Evolutionary conservation across 1,140 invertebrate genomes (phyloP).

Genomic region (Charaxes varanes): DNA sequence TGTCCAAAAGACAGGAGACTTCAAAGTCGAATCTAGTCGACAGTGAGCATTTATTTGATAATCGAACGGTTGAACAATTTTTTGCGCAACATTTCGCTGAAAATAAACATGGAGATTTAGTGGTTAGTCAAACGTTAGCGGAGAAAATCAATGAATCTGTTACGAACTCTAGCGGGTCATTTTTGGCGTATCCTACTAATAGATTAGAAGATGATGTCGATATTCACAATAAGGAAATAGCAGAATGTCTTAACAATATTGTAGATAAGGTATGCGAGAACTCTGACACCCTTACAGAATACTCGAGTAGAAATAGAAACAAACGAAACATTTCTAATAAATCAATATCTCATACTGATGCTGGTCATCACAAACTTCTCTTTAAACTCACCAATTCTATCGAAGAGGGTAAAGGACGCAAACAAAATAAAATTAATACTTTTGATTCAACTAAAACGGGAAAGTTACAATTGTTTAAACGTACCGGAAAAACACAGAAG

Average conservation of each 20-base stretch:
- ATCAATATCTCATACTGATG: too few species aligned
- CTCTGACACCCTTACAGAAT: slow-evolving; percentile 34
- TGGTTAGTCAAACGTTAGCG: slow-evolving; percentile 42
- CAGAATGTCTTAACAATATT: slow-evolving; percentile 42
- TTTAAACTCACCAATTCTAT: too few species aligned
- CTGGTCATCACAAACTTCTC: too few species aligned
- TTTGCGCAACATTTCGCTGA: slow-evolving; percentile 41
- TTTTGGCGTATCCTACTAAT: too few species aligned
- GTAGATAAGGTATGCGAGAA: slow-evolving; percentile 46
- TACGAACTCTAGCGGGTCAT: slow-evolving; percentile 35
- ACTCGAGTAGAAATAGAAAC: too few species aligned
- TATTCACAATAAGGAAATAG: slow-evolving; percentile 30
- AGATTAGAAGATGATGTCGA: slow-evolving; percentile 4
- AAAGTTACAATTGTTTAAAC: too few species aligned
- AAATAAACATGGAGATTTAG: slow-evolving; percentile 24
- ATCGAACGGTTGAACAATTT: slow-evolving; percentile 36
- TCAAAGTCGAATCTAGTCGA: not conserved
- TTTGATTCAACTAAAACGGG: too few species aligned
- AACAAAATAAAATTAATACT: too few species aligned
- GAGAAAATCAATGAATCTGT: slow-evolving; percentile 46
- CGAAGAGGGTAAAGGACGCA: too few species aligned
- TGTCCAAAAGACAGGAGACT: not conserved
- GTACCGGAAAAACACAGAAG: slow-evolving; percentile 15
- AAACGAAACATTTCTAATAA: too few species aligned
- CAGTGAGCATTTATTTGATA: slow-evolving; percentile 10